These are phyloP conservation scores for Tillus elongatus DNA, from an alignment of 2,888 invertebrate species.

Conservation along the genomic window DNA sequence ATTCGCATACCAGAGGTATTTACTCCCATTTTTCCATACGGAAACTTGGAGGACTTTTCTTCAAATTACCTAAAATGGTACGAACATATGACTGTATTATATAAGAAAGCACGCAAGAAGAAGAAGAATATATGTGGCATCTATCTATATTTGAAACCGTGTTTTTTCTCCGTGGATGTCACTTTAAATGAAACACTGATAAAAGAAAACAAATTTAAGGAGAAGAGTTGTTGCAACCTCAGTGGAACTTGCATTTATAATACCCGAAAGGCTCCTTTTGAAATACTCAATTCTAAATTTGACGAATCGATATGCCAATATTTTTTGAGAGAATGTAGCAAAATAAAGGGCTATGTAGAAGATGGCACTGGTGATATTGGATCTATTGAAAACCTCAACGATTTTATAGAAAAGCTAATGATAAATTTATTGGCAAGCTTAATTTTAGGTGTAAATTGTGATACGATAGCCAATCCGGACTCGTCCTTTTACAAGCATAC, in stretches of 20 bases:
- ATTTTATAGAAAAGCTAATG: neutral
- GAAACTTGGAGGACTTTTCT: neutral
- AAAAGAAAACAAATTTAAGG: no score
- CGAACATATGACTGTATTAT: neutral
- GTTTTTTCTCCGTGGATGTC: neutral
- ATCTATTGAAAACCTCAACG: neutral
- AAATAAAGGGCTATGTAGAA: constrained; percentile 10
- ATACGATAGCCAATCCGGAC: neutral
- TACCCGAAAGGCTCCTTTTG: no score
- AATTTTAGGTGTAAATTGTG: neutral
- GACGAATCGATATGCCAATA: no score
- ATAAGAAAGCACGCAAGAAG: neutral
- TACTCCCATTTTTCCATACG: neutral
- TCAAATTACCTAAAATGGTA: neutral
- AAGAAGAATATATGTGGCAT: neutral
- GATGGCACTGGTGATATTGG: no score
- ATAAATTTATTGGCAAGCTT: neutral
- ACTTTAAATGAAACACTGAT: neutral
- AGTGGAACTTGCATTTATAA: no score
- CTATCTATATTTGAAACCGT: neutral
- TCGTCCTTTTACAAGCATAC: neutral
- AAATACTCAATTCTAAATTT: no score
- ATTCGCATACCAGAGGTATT: neutral
- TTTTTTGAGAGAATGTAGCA: constrained; percentile 30
- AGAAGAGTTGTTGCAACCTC: no score